Conservation (phyloP, 2,888 invertebrate genomes). For the Drosophila histrio region DNA sequence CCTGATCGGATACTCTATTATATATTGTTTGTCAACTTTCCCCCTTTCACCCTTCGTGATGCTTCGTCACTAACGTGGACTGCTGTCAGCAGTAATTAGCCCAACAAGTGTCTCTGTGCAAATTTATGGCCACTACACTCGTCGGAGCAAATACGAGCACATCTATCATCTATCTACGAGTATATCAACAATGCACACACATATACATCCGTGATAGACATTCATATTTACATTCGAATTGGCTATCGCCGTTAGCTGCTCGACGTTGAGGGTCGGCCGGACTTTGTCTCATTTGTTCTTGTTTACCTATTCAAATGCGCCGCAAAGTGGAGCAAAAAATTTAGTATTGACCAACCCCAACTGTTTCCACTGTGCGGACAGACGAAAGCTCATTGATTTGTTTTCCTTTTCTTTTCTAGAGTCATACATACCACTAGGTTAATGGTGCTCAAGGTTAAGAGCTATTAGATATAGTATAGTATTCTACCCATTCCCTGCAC, state of each 20-base stretch:
- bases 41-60: no score
- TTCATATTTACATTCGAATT: conserved; percentile 37
- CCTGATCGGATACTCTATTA: no score
- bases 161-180: conserved; percentile 6
- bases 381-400: conserved; percentile 20
- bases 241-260: conserved; percentile 18
- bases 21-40: no score
- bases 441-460: conserved; percentile 21
- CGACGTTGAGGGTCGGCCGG: background rate
- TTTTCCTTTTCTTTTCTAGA: background rate
- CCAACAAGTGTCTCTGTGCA: conserved; percentile 22
- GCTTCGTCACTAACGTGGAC: no score
- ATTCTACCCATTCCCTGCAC: background rate
- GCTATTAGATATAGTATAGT: background rate
- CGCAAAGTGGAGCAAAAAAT: conserved; percentile 19
- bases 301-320: conserved; percentile 59
- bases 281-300: conserved; percentile 12
- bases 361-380: conserved; percentile 18
- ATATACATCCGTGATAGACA: background rate
- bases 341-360: conserved; percentile 59
- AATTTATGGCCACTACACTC: conserved; percentile 18
- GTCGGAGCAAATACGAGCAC: conserved; percentile 11
- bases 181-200: conserved; percentile 2
- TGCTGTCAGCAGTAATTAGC: conserved; percentile 1
- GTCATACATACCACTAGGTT: background rate